Evolutionary conservation across 2,888 invertebrate genomes (phyloP), one percentile per base, ranked within the genome.

Genomic region (Thelaira solivaga): DNA sequence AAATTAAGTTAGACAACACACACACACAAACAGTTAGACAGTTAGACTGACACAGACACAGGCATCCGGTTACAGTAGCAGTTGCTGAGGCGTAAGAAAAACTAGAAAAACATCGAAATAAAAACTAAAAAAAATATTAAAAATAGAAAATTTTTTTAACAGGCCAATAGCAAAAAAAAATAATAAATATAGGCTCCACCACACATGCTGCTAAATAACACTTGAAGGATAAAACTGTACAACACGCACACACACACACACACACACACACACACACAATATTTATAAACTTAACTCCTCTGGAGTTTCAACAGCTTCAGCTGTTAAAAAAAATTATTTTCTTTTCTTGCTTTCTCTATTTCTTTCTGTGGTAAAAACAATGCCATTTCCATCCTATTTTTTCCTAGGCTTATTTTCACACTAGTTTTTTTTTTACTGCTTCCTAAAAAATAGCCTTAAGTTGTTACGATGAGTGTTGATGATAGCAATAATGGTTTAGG

Each of bases 1-100:
- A 85, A 87, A 87, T 86, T 87, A 86, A 86, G 87, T 86, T 86
- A 86, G 85, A 85, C 74, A 65, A 64, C 67, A 72, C 29, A 49
- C 22, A 39, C 11, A 39, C 4, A 31, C 13, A 20, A n/a, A 13
- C 7, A 16, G 1, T 1, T 20, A 26, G 83, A 53, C 31, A 41
- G n/a, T 22, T 29, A 3, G 13, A 13, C 22, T 34, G 16, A 47
- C 13, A 11, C 26, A 7, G 13, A 7, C 20, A 43, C 26, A 31
- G 7, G 18, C 64, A 20, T 69, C 55, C 43, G 53, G 39, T 53
- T 16, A 29, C 22, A 45, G 45, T 24, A 13, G 34, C 4, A 65
- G 22, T 53, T 31, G 57, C 36, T 73, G 43, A 51, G 72, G 72
- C 72, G 71, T 57, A 51, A 39, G 61, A 29, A 53, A 24, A 45